Evolutionary conservation across 2,888 invertebrate genomes (phyloP), one percentile per base, ranked within the genome.

Genomic region (Stegana nigrithorax): DNA sequence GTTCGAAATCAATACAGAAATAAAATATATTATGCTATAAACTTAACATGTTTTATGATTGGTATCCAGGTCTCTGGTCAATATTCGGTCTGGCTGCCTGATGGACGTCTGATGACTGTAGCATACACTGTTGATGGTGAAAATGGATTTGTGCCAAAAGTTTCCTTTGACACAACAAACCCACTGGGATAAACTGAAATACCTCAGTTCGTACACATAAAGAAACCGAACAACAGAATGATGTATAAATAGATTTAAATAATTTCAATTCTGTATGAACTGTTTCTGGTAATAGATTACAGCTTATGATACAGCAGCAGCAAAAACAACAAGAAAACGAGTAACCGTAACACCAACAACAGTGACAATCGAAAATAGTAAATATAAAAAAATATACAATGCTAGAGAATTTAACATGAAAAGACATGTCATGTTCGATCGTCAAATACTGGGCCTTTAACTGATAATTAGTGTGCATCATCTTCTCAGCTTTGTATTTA

Each of bases 91-190:
- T 87, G 89, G 67, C 86, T 92, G 12, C 91, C 92, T 3, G 91
- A 92, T 78, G 91, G 91, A 36, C 87, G 91, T 65, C 88, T 91
- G 36, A 91, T 92, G 91, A 91, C 89, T 0, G 92, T 92, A 0
- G 90, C 90, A 66, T 92, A 92, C 80, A 89, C 88, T 1, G 91
- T 91, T 0, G 90, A 92, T 70, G 91, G 90, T 6, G 90, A 91
- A 67, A 90, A 90, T 66, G 92, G 92, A 4, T 92, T 90, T 77
- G 91, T 91, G 1, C 91, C 92, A 26, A 91, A 89, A 81, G 89
- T 92, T 69, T 88, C 88, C 50, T 91, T 90, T 78, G 88, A 89
- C 57, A 89, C 88, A 81, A 88, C 89, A n/a, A 89, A 87, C 72
- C 89, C 89, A 29, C 87, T 89, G 70, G 80, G 78, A 44, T 80